Base-by-base conservation (phyloP, 2,797 vertebrate genomes). In the Yasuhikotakia modesta region DNA sequence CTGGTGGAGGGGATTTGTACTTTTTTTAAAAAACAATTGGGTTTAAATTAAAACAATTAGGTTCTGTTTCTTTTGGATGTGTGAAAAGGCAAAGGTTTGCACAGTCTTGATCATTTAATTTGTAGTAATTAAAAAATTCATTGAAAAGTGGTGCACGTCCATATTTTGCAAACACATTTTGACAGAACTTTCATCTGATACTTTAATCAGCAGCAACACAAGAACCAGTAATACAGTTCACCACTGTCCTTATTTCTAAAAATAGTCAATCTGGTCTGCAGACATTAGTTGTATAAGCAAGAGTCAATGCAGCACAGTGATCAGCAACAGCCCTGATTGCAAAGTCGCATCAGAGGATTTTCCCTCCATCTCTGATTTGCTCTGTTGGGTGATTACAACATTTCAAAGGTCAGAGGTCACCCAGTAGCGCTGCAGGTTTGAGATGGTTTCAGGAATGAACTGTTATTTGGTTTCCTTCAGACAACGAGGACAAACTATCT, bases 401-500 rank as follows among this genome's bases (percentile, higher is more conserved):
- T 75, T 67, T 75, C 53, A 75, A 50, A 75, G 75, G 17, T 76
- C 61, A 39, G 43, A 76, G 73, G 32, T 72, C 63, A 52, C 72
- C 45, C 46, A 76, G 24, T 48, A 69, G 30, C 1, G 1, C 45
- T 46, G 48, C 63, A 64, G 50, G 24, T 64, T 48, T 67, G 53
- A 70, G 60, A 67, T 66, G 43, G 16, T 45, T 76, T 73, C 30
- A 57, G 67, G 70, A 32, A 52, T 43, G 16, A 57, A 68, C 17
- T 1, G n/a, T 70, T 68, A 79, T 79, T 58, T 68, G n/a, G 32
- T 61, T 55, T 76, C 70, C 17, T 24, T 22, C 32, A 43, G 32
- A 50, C 69, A 79, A 80, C 58, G 64, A 73, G 77, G 67, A 52
- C 78, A 78, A 73, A 70, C 55, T 67, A 52, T 78, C 35, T n/a